Percentiles rank a stretch among this genome's conserved stretches.
These are phyloP conservation scores for Mastacembelus armatus DNA, from an alignment of 2,797 vertebrate genomes.

Conservation along the genomic window DNA sequence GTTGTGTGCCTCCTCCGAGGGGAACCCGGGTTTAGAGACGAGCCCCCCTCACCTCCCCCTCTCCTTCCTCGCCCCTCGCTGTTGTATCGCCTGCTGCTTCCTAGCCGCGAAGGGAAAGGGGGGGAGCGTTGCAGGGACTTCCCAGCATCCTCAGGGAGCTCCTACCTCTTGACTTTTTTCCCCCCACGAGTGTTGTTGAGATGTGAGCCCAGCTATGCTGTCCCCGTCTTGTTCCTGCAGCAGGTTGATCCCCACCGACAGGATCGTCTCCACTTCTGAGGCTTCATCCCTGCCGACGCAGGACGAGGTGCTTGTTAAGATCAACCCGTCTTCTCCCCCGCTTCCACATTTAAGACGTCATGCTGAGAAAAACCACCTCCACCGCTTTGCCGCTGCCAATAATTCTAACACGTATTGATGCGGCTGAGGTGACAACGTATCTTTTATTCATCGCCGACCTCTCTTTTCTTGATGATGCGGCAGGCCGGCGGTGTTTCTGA, in stretches of 20 bases:
- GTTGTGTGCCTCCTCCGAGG: slow-evolving; percentile 43
- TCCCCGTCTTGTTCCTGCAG: slow-evolving; percentile 34
- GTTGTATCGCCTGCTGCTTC: slow-evolving; percentile 21
- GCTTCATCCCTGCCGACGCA: too few species aligned
- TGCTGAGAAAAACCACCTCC: slow-evolving; percentile 37
- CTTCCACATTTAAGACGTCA: slow-evolving; percentile 47
- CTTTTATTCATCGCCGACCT: slow-evolving; percentile 76
- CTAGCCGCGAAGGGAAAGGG: slow-evolving; percentile 54
- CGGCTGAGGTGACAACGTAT: slow-evolving; percentile 54
- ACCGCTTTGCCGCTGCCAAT: slow-evolving; percentile 22
- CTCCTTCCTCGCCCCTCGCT: neutral
- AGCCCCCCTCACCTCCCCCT: neutral
- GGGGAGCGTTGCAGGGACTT: slow-evolving; percentile 51
- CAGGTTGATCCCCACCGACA: slow-evolving; percentile 69
- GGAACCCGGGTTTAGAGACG: slow-evolving; percentile 49
- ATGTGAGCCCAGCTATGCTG: neutral
- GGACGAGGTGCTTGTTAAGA: slow-evolving; percentile 55
- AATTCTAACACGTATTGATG: slow-evolving; percentile 48
- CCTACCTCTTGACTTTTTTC: slow-evolving; percentile 28
- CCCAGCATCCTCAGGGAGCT: slow-evolving; percentile 64
- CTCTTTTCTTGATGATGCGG: slow-evolving; percentile 30
- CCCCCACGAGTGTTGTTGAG: slow-evolving; percentile 33
- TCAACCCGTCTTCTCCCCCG: slow-evolving; percentile 49
- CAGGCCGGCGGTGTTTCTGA: slow-evolving; percentile 61
- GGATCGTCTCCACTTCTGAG: slow-evolving; percentile 61